Conservation (phyloP, 2,113 vertebrate genomes). For the Ctenomys sociabilis region DNA sequence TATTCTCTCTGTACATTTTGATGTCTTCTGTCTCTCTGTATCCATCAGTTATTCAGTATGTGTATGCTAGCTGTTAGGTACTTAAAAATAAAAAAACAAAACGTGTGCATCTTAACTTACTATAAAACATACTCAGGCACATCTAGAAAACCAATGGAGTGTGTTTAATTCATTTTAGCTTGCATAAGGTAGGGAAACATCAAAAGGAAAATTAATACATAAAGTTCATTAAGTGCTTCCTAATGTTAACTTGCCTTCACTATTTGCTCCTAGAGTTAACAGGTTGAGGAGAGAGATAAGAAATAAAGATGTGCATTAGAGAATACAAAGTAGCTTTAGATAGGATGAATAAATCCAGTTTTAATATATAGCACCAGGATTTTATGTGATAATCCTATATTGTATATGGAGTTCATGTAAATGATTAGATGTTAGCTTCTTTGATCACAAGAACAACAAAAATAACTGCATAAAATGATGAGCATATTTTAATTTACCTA, state of each 20-base stretch:
- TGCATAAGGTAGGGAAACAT: not conserved
- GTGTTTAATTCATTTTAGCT: slow-evolving; percentile 33
- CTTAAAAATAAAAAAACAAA: not conserved
- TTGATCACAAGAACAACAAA: not conserved
- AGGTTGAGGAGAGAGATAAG: not conserved
- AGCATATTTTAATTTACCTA: not conserved
- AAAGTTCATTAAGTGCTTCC: not conserved
- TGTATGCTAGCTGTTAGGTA: not conserved
- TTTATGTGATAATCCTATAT: not conserved
- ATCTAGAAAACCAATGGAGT: not conserved
- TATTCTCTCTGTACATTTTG: not conserved
- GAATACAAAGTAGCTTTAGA: not conserved
- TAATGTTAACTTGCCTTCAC: slow-evolving; percentile 26
- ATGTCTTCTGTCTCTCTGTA: not conserved
- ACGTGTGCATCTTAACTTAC: not conserved
- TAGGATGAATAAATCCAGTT: not conserved
- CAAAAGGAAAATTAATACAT: slow-evolving; percentile 36
- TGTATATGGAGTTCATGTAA: not conserved
- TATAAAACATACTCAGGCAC: not conserved
- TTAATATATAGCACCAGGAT: not conserved
- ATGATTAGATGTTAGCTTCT: not conserved
- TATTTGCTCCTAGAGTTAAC: not conserved
- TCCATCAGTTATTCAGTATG: not conserved
- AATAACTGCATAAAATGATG: not conserved
- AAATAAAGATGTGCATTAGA: not conserved